A percentile compares a stretch with the other conserved stretches of the same genome.
Evolutionary conservation across 2,888 invertebrate genomes (phyloP).

Genomic region (Rhamphomyia laevipes): DNA sequence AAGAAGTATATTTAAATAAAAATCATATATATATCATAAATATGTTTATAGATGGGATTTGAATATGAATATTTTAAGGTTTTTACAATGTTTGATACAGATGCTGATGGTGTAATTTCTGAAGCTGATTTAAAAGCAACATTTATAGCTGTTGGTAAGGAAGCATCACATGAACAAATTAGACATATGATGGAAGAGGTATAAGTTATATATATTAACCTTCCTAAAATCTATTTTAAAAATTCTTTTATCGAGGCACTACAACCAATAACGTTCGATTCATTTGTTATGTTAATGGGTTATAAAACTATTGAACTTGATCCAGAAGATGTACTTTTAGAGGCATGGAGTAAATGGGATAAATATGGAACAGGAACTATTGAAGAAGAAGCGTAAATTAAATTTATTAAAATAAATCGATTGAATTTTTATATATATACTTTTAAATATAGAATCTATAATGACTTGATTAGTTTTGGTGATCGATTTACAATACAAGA

Average conservation of each 20-base stretch:
- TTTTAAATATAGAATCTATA: slow-evolving; percentile 42
- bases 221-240: background rate
- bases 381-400: slow-evolving; percentile 45
- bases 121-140: slow-evolving; percentile 51
- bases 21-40: background rate
- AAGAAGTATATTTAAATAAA: slow-evolving; percentile 40
- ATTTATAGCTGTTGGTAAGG: slow-evolving; percentile 47
- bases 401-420: background rate
- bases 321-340: slow-evolving; percentile 49
- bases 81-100: slow-evolving; percentile 51
- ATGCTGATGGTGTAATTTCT: slow-evolving; percentile 53
- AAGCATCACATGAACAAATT: slow-evolving; percentile 44
- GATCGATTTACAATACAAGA: slow-evolving; percentile 51
- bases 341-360: slow-evolving; percentile 54
- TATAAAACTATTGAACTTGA: slow-evolving; percentile 50
- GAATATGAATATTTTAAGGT: slow-evolving; percentile 35
- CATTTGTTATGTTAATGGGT: slow-evolving; percentile 49
- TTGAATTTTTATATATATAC: background rate
- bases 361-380: slow-evolving; percentile 48
- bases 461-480: slow-evolving; percentile 52
- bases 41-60: background rate
- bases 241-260: slow-evolving; percentile 26
- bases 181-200: slow-evolving; percentile 53
- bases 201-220: too few relatives aligned
- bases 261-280: slow-evolving; percentile 49